Evolutionary conservation across 2,888 invertebrate genomes (phyloP).

Genomic region (Pristionchus mayeri): DNA sequence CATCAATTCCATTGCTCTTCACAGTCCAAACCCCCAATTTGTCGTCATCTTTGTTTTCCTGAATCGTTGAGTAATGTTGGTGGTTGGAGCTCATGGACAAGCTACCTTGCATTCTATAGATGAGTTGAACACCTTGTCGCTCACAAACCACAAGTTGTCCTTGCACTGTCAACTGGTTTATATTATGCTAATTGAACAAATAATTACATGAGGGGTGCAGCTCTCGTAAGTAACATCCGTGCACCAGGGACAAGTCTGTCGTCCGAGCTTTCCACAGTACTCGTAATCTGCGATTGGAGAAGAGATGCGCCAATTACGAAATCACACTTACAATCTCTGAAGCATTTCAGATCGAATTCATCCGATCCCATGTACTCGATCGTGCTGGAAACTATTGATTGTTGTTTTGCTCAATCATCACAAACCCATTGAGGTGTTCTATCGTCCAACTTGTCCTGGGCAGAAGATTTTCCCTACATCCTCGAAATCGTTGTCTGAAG

Average conservation of each 20-base stretch:
- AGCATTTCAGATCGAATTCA: background rate
- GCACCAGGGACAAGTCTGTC: background rate
- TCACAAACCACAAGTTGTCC: background rate
- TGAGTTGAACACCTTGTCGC: background rate
- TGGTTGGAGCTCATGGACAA: no score
- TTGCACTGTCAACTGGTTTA: background rate
- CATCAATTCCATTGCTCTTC: background rate
- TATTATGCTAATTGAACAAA: background rate
- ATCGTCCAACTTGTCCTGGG: background rate
- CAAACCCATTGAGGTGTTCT: background rate
- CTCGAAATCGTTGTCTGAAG: background rate
- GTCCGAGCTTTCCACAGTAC: background rate
- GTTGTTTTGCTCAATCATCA: background rate
- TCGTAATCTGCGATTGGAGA: background rate
- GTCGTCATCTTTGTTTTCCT: background rate
- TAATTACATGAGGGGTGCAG: background rate
- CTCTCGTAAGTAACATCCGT: background rate
- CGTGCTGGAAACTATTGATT: background rate
- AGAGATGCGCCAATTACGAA: background rate
- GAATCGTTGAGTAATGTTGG: no score
- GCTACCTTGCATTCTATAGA: background rate
- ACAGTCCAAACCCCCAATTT: background rate
- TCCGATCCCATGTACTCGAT: background rate
- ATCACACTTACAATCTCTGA: background rate
- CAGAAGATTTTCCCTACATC: background rate